A percentile compares a stretch with the other conserved stretches of the same genome.
These are phyloP conservation scores for Conger conger DNA, from an alignment of 2,113 vertebrate genomes.

Conservation along the genomic window DNA sequence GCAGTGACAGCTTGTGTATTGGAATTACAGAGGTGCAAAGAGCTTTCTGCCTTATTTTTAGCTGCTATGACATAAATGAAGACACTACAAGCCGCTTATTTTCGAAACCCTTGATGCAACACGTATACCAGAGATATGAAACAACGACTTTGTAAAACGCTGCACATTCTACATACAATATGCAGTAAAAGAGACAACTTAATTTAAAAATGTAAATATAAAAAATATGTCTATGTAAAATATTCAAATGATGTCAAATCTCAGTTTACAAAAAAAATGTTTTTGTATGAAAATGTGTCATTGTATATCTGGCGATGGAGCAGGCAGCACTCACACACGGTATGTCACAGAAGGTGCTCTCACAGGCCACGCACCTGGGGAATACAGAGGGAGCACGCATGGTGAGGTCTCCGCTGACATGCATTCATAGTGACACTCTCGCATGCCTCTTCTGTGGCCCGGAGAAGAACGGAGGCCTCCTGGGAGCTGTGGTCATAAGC, in stretches of 20 bases:
- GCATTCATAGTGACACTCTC: not conserved
- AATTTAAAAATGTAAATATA: no score
- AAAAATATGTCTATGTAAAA: no score
- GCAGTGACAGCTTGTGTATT: not conserved
- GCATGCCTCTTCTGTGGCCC: not conserved
- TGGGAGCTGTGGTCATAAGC: no score
- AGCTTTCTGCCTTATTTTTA: not conserved
- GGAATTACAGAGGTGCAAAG: not conserved
- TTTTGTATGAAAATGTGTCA: no score
- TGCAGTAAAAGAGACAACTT: no score
- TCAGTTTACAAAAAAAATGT: no score
- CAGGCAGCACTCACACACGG: not conserved
- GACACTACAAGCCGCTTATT: not conserved
- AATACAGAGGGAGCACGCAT: not conserved
- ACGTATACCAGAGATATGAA: no score
- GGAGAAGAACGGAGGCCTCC: not conserved
- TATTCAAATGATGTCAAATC: no score
- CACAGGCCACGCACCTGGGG: not conserved
- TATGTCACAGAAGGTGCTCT: not conserved
- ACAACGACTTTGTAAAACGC: no score
- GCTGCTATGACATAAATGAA: not conserved
- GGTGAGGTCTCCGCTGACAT: not conserved
- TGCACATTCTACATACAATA: no score
- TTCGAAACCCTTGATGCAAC: no score
- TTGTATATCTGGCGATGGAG: no score